Conservation (phyloP, 2,888 invertebrate genomes). For the Caenorhabditis sp. region DNA sequence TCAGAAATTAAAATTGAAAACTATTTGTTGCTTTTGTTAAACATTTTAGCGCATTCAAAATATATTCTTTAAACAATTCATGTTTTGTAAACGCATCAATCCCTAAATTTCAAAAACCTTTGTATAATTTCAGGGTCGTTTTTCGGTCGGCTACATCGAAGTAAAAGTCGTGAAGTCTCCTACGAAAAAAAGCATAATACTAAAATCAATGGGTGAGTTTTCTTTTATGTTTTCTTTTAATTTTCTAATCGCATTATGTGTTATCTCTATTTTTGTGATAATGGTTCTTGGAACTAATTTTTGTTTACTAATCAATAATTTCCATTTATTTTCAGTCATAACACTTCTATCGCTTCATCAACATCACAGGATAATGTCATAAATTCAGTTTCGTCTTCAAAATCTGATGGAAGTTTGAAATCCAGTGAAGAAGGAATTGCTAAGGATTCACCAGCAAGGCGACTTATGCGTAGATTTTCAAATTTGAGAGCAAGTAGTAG, state of each 20-base stretch:
- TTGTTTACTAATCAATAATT: neutral
- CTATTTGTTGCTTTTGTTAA: no score
- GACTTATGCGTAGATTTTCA: slow-evolving; percentile 23
- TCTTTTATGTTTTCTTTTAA: neutral
- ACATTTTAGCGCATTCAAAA: no score
- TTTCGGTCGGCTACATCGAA: slow-evolving; percentile 27
- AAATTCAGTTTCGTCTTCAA: slow-evolving; percentile 19
- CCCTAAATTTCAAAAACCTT: neutral
- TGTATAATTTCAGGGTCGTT: slow-evolving; percentile 15
- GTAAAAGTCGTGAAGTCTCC: slow-evolving; percentile 31
- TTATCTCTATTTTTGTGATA: neutral
- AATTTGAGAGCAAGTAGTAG: slow-evolving; percentile 21
- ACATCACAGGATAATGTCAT: neutral
- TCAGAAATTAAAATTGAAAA: no score
- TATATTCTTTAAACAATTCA: no score
- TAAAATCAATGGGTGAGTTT: slow-evolving; percentile 15
- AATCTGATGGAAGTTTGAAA: slow-evolving; percentile 34
- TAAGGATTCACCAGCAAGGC: slow-evolving; percentile 27
- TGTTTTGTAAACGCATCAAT: no score
- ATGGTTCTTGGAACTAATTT: neutral
- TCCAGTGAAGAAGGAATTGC: neutral
- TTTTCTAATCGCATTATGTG: neutral
- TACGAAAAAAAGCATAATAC: slow-evolving; percentile 5
- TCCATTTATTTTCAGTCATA: slow-evolving; percentile 2
- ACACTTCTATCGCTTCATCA: slow-evolving; percentile 1